A percentile compares a stretch with the other conserved stretches of the same genome.
phyloP scores from a whole-genome alignment of 2,888 invertebrate species.

The Eremobia ochroleuca region DNA sequence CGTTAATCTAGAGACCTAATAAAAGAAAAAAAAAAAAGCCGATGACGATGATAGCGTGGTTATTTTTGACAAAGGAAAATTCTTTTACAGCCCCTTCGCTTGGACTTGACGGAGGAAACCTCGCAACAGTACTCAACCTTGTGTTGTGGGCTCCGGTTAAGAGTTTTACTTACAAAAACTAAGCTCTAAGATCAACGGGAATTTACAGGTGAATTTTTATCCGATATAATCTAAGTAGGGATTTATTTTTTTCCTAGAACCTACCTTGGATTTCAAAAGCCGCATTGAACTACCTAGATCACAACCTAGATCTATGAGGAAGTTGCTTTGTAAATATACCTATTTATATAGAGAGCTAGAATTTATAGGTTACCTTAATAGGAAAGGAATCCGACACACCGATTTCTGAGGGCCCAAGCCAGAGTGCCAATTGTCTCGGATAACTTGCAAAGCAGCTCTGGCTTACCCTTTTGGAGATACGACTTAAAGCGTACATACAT shows the following conservation, averaged over 20 bases:
- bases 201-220: not conserved
- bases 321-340: not conserved
- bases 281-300: not conserved
- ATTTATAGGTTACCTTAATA: not conserved
- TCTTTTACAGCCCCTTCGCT: not conserved
- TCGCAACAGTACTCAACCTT: not conserved
- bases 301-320: not conserved
- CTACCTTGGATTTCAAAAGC: not conserved
- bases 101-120: not conserved
- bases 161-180: not conserved
- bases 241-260: not conserved
- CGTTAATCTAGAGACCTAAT: conserved; percentile 85
- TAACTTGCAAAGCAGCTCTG: conserved; percentile 13
- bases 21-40: conserved; percentile 76
- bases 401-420: conserved; percentile 8
- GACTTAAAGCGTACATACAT: not conserved
- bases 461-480: conserved; percentile 10
- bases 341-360: not conserved
- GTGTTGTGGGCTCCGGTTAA: not conserved
- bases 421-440: conserved; percentile 26
- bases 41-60: conserved; percentile 63
- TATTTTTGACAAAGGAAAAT: conserved; percentile 36
- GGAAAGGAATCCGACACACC: not conserved
- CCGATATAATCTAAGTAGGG: not conserved
- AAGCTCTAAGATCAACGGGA: not conserved